Evolutionary conservation across 2,888 invertebrate species (phyloP).

Genomic region (Ophion costatus): DNA sequence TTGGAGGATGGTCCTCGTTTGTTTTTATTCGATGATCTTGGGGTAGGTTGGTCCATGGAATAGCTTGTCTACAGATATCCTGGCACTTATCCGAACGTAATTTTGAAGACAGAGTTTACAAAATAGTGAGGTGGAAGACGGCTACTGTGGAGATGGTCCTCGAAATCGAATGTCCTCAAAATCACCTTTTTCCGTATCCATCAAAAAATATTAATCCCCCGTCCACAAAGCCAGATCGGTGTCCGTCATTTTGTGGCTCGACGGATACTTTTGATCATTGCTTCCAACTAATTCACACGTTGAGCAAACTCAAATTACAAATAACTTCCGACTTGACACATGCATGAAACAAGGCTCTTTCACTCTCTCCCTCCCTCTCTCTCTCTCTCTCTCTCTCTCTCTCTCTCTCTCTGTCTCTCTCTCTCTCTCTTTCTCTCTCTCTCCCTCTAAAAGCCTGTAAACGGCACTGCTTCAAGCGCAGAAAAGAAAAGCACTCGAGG

Average conservation of each 20-base stretch:
- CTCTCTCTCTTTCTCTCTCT: too few relatives aligned
- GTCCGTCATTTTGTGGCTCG: background rate
- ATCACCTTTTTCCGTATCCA: background rate
- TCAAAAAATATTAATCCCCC: background rate
- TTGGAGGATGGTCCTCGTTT: too few relatives aligned
- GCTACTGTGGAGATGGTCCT: too few relatives aligned
- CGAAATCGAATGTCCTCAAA: background rate
- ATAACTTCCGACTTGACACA: constrained; percentile 1
- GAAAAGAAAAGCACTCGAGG: constrained; percentile 10
- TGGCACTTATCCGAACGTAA: too few relatives aligned
- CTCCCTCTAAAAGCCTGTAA: constrained; percentile 2
- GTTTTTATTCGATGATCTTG: too few relatives aligned
- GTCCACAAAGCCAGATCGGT: background rate
- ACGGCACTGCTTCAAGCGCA: background rate
- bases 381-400: too few relatives aligned
- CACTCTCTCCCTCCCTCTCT: too few relatives aligned
- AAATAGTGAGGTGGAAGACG: too few relatives aligned
- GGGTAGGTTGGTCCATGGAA: too few relatives aligned
- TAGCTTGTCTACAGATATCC: too few relatives aligned
- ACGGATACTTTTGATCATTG: background rate
- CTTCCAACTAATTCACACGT: background rate
- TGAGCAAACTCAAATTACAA: constrained; percentile 41
- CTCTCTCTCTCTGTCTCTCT: too few relatives aligned
- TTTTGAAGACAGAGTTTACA: too few relatives aligned
- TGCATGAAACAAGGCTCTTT: background rate